Evolutionary conservation across 1,140 invertebrate species (phyloP).

Genomic region (Macrocentrus cingulum): DNA sequence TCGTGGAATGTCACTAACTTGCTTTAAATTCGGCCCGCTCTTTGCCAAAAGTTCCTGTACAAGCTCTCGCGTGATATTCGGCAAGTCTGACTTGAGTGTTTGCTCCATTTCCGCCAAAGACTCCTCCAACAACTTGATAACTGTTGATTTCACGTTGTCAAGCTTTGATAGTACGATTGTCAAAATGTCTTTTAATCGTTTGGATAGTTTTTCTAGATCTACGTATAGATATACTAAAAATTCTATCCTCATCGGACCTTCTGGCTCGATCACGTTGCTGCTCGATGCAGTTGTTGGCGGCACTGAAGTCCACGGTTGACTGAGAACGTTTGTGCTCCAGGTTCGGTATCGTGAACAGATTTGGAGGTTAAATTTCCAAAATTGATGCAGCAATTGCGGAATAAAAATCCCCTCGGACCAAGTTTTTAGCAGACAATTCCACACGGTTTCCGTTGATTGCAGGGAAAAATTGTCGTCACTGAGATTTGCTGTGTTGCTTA

Average conservation of each 20-base stretch:
- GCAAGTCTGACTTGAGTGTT: constrained; percentile 56
- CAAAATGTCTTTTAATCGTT: constrained; percentile 55
- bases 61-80: constrained; percentile 62
- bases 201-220: constrained; percentile 54
- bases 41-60: constrained; percentile 62
- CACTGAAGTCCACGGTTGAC: constrained; percentile 39
- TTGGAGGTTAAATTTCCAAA: constrained; percentile 86
- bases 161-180: constrained; percentile 54
- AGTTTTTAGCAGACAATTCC: constrained; percentile 66
- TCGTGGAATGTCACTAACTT: constrained; percentile 88
- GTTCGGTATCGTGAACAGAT: constrained; percentile 73
- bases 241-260: constrained; percentile 43
- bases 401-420: constrained; percentile 78
- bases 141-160: constrained; percentile 30
- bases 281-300: constrained; percentile 37
- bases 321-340: constrained; percentile 64
- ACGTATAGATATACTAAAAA: constrained; percentile 58
- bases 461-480: constrained; percentile 55
- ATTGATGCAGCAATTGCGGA: constrained; percentile 69
- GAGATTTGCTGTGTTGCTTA: constrained; percentile 38
- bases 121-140: constrained; percentile 45
- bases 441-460: constrained; percentile 59
- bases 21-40: constrained; percentile 65
- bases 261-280: constrained; percentile 32
- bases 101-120: constrained; percentile 59